Percentiles rank a stretch among this genome's conserved stretches.
Evolutionary conservation across 2,113 vertebrate genomes (phyloP).

Genomic region (Odocoileus virginianus): DNA sequence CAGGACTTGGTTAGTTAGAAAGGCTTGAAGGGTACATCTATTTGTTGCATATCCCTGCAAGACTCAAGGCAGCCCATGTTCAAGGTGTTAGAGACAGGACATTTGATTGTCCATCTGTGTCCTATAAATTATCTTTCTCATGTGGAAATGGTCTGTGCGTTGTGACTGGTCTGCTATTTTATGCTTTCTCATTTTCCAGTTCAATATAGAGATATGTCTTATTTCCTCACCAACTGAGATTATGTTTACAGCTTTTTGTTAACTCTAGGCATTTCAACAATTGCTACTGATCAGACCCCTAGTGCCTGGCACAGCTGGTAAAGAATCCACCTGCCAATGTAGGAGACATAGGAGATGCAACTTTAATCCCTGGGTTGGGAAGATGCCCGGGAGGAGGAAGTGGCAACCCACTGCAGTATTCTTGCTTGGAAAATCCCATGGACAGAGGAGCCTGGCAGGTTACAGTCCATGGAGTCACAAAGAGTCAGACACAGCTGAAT

Average conservation of each 20-base stretch:
- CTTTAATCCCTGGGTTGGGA: neutral
- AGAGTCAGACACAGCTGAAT: neutral
- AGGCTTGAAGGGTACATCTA: neutral
- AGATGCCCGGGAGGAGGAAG: neutral
- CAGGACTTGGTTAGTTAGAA: neutral
- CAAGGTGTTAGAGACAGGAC: neutral
- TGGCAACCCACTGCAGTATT: neutral
- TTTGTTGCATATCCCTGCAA: neutral
- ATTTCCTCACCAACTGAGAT: slow-evolving; percentile 15
- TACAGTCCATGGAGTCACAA: neutral
- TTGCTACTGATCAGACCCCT: neutral
- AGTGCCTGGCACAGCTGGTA: neutral
- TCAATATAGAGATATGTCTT: neutral
- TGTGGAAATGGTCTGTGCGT: neutral
- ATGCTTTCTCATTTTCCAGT: slow-evolving; percentile 1
- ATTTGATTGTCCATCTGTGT: neutral
- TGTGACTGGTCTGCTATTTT: neutral
- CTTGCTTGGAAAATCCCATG: neutral
- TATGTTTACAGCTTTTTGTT: neutral
- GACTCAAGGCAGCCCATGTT: neutral
- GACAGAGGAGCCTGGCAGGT: neutral
- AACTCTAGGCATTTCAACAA: slow-evolving; percentile 1
- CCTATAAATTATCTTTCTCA: neutral
- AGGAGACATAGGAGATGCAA: neutral
- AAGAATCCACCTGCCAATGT: neutral